These are phyloP conservation scores for Thyatira batis DNA, from an alignment of 2,888 invertebrate genomes.

Conservation along the genomic window DNA sequence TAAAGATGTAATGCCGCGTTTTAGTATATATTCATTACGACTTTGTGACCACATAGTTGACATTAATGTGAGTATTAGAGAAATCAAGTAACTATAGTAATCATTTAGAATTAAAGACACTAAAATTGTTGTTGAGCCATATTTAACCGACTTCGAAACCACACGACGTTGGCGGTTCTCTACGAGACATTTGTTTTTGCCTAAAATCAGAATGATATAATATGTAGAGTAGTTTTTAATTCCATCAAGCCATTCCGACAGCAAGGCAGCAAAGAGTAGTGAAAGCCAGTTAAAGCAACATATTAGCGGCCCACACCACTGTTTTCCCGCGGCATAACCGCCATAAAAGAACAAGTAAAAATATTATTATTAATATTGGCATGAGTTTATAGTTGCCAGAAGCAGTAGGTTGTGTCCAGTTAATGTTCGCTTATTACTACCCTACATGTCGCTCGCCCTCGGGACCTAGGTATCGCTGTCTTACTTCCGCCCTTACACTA, in stretches of 20 bases:
- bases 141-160: too few species aligned
- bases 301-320: slow-evolving; percentile 30
- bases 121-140: too few species aligned
- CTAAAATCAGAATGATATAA: too few species aligned
- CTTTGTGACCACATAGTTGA: too few species aligned
- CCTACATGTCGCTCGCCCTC: background rate
- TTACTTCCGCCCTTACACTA: background rate
- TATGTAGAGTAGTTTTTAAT: background rate
- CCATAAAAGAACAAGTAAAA: slow-evolving; percentile 1
- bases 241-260: too few species aligned
- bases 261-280: too few species aligned
- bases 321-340: slow-evolving; percentile 45
- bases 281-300: slow-evolving; percentile 14
- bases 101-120: too few species aligned
- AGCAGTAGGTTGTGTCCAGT: slow-evolving; percentile 41
- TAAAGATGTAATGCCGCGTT: background rate
- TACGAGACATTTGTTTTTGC: too few species aligned
- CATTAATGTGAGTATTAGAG: too few species aligned
- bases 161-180: too few species aligned
- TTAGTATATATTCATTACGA: background rate
- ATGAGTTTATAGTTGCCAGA: slow-evolving; percentile 47
- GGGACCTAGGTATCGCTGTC: background rate
- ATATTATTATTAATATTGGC: slow-evolving; percentile 41
- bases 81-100: too few species aligned
- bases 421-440: slow-evolving; percentile 42